Evolutionary conservation across 2,888 invertebrate genomes (phyloP).

Genomic region (Ariolimax columbianus): DNA sequence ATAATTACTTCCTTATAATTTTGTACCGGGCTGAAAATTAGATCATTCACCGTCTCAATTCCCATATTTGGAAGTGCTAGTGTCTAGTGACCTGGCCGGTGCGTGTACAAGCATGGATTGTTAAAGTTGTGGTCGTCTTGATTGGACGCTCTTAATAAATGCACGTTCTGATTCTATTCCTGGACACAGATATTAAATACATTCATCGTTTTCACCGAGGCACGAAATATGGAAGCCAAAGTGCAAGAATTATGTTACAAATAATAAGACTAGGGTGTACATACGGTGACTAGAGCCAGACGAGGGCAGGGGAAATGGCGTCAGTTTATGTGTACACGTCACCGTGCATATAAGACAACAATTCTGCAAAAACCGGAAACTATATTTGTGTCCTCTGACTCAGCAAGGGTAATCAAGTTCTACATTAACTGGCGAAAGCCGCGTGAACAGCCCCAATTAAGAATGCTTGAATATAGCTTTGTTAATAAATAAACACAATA

Average conservation of each 20-base stretch:
- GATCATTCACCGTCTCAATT: slow-evolving; percentile 13
- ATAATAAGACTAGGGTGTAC: background rate
- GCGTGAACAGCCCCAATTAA: no score
- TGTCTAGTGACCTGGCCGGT: background rate
- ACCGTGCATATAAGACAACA: no score
- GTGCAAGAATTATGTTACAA: background rate
- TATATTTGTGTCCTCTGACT: no score
- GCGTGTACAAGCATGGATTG: slow-evolving; percentile 26
- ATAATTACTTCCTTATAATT: slow-evolving; percentile 47
- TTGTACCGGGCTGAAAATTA: slow-evolving; percentile 28
- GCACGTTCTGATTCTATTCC: background rate
- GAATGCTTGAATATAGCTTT: no score
- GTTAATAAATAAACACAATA: no score
- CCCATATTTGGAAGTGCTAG: background rate
- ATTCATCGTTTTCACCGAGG: slow-evolving; percentile 26
- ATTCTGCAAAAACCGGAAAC: no score
- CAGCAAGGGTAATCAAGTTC: no score
- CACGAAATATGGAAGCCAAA: slow-evolving; percentile 38
- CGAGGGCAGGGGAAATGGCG: background rate
- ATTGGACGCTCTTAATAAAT: slow-evolving; percentile 28
- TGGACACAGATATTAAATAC: slow-evolving; percentile 22
- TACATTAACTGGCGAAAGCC: no score
- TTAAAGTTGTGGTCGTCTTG: slow-evolving; percentile 29
- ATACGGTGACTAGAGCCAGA: background rate
- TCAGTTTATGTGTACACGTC: background rate